Base-by-base conservation (phyloP, 2,888 invertebrate genomes). In the Dascillus cervinus region DNA sequence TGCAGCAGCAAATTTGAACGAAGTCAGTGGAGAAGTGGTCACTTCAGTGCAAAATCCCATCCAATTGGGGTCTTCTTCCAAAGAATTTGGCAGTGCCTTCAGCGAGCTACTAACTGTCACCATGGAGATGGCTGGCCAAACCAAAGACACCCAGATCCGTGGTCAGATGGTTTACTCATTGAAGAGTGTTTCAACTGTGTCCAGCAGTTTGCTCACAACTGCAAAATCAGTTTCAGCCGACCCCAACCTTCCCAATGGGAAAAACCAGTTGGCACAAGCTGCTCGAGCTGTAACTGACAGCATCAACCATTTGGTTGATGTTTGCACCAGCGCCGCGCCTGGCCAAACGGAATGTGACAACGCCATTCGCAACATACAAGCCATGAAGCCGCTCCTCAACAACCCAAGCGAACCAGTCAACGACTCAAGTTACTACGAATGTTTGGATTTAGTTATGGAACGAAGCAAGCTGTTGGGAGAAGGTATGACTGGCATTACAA, bases 261-360 rank as follows among this genome's bases (percentile, higher is more conserved):
- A 85, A 67, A 94, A 92, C 62, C 82, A 90, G 47, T 69, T 94
- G 15, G 81, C 87, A 3, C 81, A 83, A 4, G 92, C 91, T 17
- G 92, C 90, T 0, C 73, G 91, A 32, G 83, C 84, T 4, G 91
- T 94, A 24, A 94, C 90, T 0, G 94, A 94, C 47, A 87, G 84
- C 61, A 90, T 96, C 46, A 96, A 95, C 61, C 77, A 84, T 49
- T 69, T 96, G 39, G 85, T 95, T 2, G 83, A 87, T 60, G 81
- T 85, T 3, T 87, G 84, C 58, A 90, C 90, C 1, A 82, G 82
- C 17, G 88, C 90, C 0, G 89, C 91, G 0, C 95, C 96, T 0
- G 94, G 96, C 0, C 94, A 95, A 67, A 90, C 88, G 61, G 96
- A 97, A 58, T 97, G 97, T 65, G 92, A 91, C 58, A 94, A 88